Evolutionary conservation across 2,888 invertebrate species (phyloP), one percentile per base, ranked within the genome.

Genomic region (Druceiella hillmani): DNA sequence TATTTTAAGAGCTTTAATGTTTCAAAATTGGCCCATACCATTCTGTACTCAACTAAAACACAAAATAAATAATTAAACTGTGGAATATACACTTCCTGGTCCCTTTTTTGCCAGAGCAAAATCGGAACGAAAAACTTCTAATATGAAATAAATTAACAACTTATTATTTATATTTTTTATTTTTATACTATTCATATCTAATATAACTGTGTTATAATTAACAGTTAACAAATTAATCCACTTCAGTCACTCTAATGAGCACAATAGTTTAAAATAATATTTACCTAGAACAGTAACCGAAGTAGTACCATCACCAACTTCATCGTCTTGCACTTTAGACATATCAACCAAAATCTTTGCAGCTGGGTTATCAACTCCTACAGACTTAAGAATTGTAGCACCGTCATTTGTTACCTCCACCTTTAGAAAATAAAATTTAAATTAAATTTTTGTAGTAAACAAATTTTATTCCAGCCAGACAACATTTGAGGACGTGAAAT

Each of bases 271-370:
- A 5, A 27, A 36, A 20, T 28, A 10, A 5, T 33, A 53, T 59
- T 49, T 61, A 83, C 83, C 83, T 46, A 84, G 66, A 26, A 95
- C 98, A 36, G 97, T 93, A 1, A 99, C 99, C 1, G 98, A 98
- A 25, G 99, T 99, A n/a, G 99, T 99, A 9, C 99, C 99, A 78
- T 99, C 99, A 28, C 99, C 99, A 41, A 99, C 98, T 76, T 99
- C 99, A 59, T 94, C 94, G 69, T 99, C 99, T 61, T 99, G 99
- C 3, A 94, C 94, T 65, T 90, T 88, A 9, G 98, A 90, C 82
- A 99, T 97, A 51, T 99, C 94, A n/a, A 99, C 95, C 33, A 99
- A 75, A 55, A 99, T 91, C 69, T 99, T 99, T 1, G 98, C 98
- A 17, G 99, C 98, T 13, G 99, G 97, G 66, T 99, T 99, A 60